Conservation (phyloP, 2,113 vertebrate genomes). For the Numenius arquata region DNA sequence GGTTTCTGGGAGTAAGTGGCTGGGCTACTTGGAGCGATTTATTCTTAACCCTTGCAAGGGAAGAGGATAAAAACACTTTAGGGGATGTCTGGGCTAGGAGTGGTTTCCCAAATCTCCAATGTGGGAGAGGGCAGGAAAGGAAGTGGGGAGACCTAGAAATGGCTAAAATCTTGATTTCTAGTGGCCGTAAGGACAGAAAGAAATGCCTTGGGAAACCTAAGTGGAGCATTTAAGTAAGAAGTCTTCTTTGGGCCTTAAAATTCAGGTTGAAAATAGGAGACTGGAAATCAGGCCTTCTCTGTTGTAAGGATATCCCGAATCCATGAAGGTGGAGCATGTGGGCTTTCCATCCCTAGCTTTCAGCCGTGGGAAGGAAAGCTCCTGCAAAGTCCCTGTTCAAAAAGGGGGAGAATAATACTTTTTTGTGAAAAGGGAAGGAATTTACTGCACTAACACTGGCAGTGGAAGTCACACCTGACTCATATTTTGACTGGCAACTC, state of each 20-base stretch:
- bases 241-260: background rate
- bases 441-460: background rate
- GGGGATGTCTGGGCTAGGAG: background rate
- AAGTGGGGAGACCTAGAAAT: background rate
- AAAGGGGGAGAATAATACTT: fast-evolving
- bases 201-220: background rate
- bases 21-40: background rate
- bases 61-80: background rate
- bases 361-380: background rate
- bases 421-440: too few species aligned
- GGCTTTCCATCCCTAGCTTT: background rate
- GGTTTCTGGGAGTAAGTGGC: background rate
- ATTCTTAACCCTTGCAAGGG: background rate
- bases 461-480: background rate
- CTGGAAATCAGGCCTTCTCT: background rate
- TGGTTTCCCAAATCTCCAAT: background rate
- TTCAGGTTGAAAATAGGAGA: background rate
- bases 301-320: background rate
- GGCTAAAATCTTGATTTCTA: background rate
- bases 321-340: fast-evolving
- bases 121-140: background rate
- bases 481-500: background rate
- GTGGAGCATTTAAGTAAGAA: background rate
- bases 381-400: background rate
- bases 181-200: background rate